Percentiles rank a stretch among this genome's conserved stretches.
These are phyloP conservation scores for Herpetotheres cachinnans DNA, from an alignment of 2,113 vertebrate genomes.

Conservation along the genomic window DNA sequence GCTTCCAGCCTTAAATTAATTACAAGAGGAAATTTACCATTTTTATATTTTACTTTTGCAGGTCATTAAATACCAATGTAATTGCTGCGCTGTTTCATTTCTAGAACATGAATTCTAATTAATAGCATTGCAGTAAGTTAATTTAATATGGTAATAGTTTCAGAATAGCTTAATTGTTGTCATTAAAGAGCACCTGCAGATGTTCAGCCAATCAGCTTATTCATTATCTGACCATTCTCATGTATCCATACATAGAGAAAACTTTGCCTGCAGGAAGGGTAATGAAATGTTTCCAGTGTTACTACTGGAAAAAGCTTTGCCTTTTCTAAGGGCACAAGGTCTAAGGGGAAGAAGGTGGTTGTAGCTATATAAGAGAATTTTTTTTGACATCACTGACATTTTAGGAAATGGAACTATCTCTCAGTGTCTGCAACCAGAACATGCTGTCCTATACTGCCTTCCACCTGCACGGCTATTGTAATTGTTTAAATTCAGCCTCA, in stretches of 20 bases:
- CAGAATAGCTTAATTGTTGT: constrained; percentile 65
- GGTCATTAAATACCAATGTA: constrained; percentile 36
- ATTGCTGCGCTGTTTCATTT: constrained; percentile 29
- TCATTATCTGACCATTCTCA: constrained; percentile 35
- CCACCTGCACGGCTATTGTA: neutral
- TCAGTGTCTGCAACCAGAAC: neutral
- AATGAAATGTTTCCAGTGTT: neutral
- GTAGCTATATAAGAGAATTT: neutral
- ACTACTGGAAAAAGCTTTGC: neutral
- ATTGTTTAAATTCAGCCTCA: neutral
- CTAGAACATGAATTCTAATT: constrained; percentile 50
- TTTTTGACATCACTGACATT: neutral
- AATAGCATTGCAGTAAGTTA: constrained; percentile 42
- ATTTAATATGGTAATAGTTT: constrained; percentile 60
- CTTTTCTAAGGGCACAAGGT: neutral
- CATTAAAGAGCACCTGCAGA: constrained; percentile 54
- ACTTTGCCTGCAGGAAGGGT: neutral
- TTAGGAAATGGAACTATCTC: neutral
- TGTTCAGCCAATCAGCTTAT: constrained; percentile 26
- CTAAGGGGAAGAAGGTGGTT: neutral
- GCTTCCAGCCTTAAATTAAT: constrained; percentile 29
- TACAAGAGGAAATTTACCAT: neutral
- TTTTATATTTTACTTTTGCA: constrained; percentile 43
- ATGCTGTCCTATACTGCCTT: neutral
- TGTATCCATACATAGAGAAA: neutral